phyloP scores from a whole-genome alignment of 2,888 invertebrate genomes.

The Invenusta paracnida region DNA sequence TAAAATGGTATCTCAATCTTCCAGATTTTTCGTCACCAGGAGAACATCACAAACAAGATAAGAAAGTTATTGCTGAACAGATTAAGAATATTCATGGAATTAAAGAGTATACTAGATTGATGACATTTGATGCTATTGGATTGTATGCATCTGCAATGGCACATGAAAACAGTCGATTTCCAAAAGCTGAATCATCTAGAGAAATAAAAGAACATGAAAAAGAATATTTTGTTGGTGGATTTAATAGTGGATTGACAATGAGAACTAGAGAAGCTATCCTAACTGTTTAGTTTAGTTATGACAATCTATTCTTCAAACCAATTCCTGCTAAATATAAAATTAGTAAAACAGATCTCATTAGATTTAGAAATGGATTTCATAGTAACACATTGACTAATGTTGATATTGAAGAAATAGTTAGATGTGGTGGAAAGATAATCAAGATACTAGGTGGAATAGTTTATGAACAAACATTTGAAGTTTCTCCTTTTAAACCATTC shows the following conservation, averaged over 20 bases:
- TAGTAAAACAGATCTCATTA: not conserved
- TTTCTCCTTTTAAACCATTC: constrained; percentile 34
- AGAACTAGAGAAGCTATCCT: not conserved
- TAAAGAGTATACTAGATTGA: not conserved
- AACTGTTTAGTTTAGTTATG: not conserved
- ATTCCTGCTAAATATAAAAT: not conserved
- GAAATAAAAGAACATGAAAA: not conserved
- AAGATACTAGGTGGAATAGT: not conserved
- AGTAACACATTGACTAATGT: not conserved
- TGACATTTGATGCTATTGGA: not conserved
- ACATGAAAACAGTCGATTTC: not conserved
- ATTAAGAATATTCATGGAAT: not conserved
- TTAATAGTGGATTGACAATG: not conserved
- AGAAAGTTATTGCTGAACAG: not conserved
- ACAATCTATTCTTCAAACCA: not conserved
- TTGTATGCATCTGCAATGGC: not conserved
- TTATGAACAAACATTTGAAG: not conserved
- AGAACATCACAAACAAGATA: not conserved
- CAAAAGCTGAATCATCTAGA: not conserved
- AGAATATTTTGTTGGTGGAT: not conserved
- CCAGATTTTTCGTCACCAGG: too few relatives aligned
- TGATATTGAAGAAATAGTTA: not conserved
- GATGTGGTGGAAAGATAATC: constrained; percentile 1
- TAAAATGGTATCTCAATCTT: not conserved
- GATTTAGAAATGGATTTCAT: not conserved